Conservation (phyloP, 2,113 vertebrate genomes). For the Danio rerio region DNA sequence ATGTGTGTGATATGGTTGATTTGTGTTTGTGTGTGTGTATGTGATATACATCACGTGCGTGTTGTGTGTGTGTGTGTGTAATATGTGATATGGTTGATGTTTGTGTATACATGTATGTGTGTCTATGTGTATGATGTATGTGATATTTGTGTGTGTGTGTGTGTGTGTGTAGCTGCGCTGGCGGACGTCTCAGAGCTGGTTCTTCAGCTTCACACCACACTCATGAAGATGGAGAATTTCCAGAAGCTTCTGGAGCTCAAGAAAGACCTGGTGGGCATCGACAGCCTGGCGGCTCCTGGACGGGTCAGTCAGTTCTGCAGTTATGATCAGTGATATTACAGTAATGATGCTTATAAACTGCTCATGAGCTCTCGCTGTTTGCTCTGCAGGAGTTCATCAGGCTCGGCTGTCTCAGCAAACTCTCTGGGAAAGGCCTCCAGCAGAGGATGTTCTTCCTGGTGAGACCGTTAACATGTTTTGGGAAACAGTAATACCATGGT, state of each 20-base stretch:
- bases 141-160: slow-evolving; percentile 1
- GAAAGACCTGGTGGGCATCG: slow-evolving; percentile 92
- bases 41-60: too few species aligned
- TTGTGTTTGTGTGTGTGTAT: too few species aligned
- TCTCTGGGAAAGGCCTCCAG: slow-evolving; percentile 98
- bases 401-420: slow-evolving; percentile 95
- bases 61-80: too few species aligned
- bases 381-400: slow-evolving; percentile 87
- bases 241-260: slow-evolving; percentile 96
- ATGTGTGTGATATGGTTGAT: too few species aligned
- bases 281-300: slow-evolving; percentile 89
- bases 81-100: too few species aligned
- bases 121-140: too few species aligned
- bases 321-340: neutral
- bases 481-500: neutral
- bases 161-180: slow-evolving; percentile 84
- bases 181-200: slow-evolving; percentile 94
- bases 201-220: slow-evolving; percentile 87
- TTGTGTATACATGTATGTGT: too few species aligned
- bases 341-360: neutral
- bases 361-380: neutral
- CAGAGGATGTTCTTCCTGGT: slow-evolving; percentile 99
- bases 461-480: neutral
- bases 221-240: slow-evolving; percentile 98
- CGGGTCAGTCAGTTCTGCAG: slow-evolving; percentile 64